These are phyloP conservation scores for Ctenopoma multispine DNA, from an alignment of 2,797 vertebrate species.

Conservation along the genomic window DNA sequence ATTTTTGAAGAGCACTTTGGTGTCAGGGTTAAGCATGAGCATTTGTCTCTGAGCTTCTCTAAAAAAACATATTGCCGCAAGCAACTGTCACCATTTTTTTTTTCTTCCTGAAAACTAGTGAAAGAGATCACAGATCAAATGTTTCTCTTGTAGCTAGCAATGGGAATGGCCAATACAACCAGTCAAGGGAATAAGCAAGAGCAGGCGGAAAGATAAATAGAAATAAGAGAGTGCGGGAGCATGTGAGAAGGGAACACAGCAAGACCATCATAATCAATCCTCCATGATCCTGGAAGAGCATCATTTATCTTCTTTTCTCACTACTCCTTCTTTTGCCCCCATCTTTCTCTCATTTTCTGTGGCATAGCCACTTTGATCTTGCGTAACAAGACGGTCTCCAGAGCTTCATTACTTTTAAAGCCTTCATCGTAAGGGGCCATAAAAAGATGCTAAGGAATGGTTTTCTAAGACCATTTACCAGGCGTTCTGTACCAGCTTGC, in stretches of 20 bases:
- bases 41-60: slow-evolving; percentile 2
- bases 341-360: slow-evolving; percentile 68
- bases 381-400: slow-evolving; percentile 60
- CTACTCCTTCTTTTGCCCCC: slow-evolving; percentile 61
- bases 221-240: slow-evolving; percentile 44
- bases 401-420: slow-evolving; percentile 78
- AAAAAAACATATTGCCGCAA: slow-evolving; percentile 14
- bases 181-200: slow-evolving; percentile 29
- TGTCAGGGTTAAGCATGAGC: slow-evolving; percentile 6
- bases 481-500: slow-evolving; percentile 51
- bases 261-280: slow-evolving; percentile 77
- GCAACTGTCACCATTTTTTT: slow-evolving; percentile 17
- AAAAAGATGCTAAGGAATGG: slow-evolving; percentile 80
- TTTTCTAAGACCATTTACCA: slow-evolving; percentile 75
- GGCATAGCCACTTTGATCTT: slow-evolving; percentile 72
- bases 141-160: slow-evolving; percentile 47
- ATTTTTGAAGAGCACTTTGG: slow-evolving; percentile 10
- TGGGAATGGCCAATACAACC: slow-evolving; percentile 14
- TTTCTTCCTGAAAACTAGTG: slow-evolving; percentile 4
- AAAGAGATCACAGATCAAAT: slow-evolving; percentile 58
- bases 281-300: slow-evolving; percentile 73
- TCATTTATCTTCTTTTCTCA: slow-evolving; percentile 78
- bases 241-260: slow-evolving; percentile 56
- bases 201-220: slow-evolving; percentile 44
- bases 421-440: slow-evolving; percentile 71